Evolutionary conservation across 1,140 invertebrate genomes (phyloP), one percentile per base, ranked within the genome.

Genomic region (Drosophila novamexicana): DNA sequence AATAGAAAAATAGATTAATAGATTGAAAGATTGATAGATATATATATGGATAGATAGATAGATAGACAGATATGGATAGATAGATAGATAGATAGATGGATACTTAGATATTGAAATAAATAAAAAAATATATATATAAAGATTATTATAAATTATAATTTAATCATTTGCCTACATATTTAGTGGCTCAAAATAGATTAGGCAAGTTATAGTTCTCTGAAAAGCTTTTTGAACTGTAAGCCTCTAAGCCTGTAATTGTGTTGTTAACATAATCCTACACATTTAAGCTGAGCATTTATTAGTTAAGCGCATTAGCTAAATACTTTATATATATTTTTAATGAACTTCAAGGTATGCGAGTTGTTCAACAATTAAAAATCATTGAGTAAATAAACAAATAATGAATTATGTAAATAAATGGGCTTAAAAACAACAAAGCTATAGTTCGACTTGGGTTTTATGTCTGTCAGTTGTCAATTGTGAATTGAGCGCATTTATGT

Each of bases 381-480:
- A 59, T 37, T 36, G 7, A 9, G 7, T 37, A 37, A 14, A 12
- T 9, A 45, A 34, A 18, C 29, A 58, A 42, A 42, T 29, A 14
- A 36, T n/a, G 8, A 34, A 34, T 56, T 56, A 53, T 53, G 29
- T 10, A 49, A 64, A 42, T 44, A 36, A 44, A 12, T 37, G 6
- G 50, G 34, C 36, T 52, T 63, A 1, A 36, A 58, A 29, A 29
- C 22, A 29, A 29, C 22, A 5, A 29, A 29, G 22, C 22, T 29
- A 5, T 29, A 29, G 22, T 32, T 50, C 10, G 29, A 34, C 8
- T 32, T 7, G 16, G 52, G 9, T 9, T 39, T 54, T 18, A 10
- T 18, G 18, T 29, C 18, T 64, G 61, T 34, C 22, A 42, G 12
- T 36, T 64, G 61, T 42, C 36, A 34, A 42, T 53, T 53, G 29